phyloP scores from a whole-genome alignment of 2,888 invertebrate genomes.

The Chymomyza amoena region DNA sequence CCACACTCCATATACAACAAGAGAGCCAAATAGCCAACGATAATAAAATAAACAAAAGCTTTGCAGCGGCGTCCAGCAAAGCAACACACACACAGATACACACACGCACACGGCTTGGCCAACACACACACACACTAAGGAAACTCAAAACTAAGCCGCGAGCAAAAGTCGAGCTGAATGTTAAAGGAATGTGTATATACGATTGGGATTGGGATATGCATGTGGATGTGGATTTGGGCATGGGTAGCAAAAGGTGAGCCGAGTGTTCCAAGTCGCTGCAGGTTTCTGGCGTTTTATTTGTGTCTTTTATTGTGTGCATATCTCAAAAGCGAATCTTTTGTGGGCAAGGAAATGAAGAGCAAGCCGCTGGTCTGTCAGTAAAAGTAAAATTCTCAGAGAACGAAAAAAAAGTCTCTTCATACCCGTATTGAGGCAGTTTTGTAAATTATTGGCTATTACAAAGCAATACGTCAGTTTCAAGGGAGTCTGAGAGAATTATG shows the following conservation, averaged over 20 bases:
- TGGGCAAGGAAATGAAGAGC: slow-evolving; percentile 15
- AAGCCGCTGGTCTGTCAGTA: slow-evolving; percentile 4
- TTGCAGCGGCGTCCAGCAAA: slow-evolving; percentile 47
- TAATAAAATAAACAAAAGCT: slow-evolving; percentile 70
- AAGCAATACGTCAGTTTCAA: too few species aligned
- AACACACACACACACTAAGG: neutral
- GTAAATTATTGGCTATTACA: too few species aligned
- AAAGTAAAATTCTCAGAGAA: too few species aligned
- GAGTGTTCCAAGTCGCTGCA: slow-evolving; percentile 52
- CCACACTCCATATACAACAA: slow-evolving; percentile 75
- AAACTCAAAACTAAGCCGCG: neutral
- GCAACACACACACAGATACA: neutral
- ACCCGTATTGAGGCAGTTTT: too few species aligned
- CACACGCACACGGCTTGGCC: too few species aligned
- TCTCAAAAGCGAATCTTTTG: slow-evolving; percentile 69
- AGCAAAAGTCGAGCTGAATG: neutral
- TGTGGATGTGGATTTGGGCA: slow-evolving; percentile 1
- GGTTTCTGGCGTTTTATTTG: slow-evolving; percentile 65
- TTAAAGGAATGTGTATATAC: neutral
- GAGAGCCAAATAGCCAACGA: slow-evolving; percentile 65
- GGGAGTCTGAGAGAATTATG: too few species aligned
- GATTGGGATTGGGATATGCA: neutral
- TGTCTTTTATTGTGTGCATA: slow-evolving; percentile 71
- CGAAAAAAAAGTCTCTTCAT: too few species aligned
- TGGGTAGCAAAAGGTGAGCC: slow-evolving; percentile 47